Evolutionary conservation across 2,113 vertebrate genomes (phyloP), one percentile per base, ranked within the genome.

Genomic region (Serranochromis macrocephalus): DNA sequence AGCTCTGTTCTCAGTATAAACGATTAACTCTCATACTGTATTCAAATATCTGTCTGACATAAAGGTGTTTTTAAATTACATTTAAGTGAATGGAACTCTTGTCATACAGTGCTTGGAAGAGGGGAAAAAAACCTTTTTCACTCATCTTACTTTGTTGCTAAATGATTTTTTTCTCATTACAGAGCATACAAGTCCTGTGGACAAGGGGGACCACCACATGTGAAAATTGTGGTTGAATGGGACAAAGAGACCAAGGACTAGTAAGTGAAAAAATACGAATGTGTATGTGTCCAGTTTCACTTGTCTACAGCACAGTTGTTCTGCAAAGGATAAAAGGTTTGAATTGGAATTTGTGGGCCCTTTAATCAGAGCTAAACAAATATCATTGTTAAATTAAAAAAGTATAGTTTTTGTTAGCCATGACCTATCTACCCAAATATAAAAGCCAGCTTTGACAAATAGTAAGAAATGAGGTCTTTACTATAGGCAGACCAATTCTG

Each of bases 191-290:
- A 99, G 88, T 99, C 98, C 2, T 99, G 98, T 91, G 98, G 98
- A 88, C 97, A 97, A 82, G 98, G 99, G 6, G 98, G 98, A 19
- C 97, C 98, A 0, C 97, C 98, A 81, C 99, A 99, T 66, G 97
- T 99, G 94, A 99, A 99, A 94, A 96, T 99, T 81, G 98, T 99
- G 57, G 98, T 99, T 5, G 99, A 99, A 90, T 99, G 99, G 99
- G 99, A 99, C 96, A 98, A 98, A 93, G 99, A 99, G 93, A 99
- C 98, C 63, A 99, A 98, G 96, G 98, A 99, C 90, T 99, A 98
- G 99, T 99, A 94, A 98, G 98, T 98, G 89, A 75, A 61, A 31
- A 40, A 2, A 16, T 36, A 66, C 6, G 0, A 6, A 3, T 66
- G 19, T 63, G 16, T n/a, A 63, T 63, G 58, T 68, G 19, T 68